Percentiles rank a stretch among this genome's conserved stretches.
These are phyloP conservation scores for Rhea americana DNA, from an alignment of 2,113 vertebrate genomes.

Conservation along the genomic window DNA sequence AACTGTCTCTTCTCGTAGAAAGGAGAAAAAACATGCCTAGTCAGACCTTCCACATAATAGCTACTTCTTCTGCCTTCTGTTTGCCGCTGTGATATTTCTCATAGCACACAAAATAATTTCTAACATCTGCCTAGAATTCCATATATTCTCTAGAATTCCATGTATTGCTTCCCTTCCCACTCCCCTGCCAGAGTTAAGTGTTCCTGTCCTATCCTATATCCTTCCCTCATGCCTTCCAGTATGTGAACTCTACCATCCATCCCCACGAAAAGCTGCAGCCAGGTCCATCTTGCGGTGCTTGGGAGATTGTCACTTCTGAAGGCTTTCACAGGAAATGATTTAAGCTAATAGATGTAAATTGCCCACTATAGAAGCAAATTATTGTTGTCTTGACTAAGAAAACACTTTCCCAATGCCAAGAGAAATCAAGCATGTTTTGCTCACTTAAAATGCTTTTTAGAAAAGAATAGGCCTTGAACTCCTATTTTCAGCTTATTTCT, in stretches of 20 bases:
- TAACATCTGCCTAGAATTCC: background rate
- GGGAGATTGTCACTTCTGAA: background rate
- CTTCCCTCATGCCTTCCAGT: background rate
- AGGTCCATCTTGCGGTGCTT: background rate
- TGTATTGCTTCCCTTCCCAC: background rate
- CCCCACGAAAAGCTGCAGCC: background rate
- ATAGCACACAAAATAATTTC: background rate
- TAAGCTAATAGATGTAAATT: slow-evolving; percentile 4
- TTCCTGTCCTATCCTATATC: background rate
- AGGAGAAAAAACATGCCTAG: background rate
- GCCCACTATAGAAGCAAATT: slow-evolving; percentile 25
- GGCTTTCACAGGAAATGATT: background rate
- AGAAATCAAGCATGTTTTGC: background rate
- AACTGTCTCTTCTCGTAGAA: background rate
- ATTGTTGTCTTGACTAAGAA: slow-evolving; percentile 33
- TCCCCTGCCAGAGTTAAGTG: background rate
- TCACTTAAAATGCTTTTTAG: slow-evolving; percentile 9
- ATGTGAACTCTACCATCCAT: background rate
- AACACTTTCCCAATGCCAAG: slow-evolving; percentile 10
- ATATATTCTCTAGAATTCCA: background rate
- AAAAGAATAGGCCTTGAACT: slow-evolving; percentile 10
- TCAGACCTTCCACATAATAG: background rate
- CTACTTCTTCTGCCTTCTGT: background rate
- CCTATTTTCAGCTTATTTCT: background rate
- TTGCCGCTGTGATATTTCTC: background rate